Evolutionary conservation across 2,888 invertebrate genomes (phyloP), one percentile per base, ranked within the genome.

Genomic region (Pandemis heparana): DNA sequence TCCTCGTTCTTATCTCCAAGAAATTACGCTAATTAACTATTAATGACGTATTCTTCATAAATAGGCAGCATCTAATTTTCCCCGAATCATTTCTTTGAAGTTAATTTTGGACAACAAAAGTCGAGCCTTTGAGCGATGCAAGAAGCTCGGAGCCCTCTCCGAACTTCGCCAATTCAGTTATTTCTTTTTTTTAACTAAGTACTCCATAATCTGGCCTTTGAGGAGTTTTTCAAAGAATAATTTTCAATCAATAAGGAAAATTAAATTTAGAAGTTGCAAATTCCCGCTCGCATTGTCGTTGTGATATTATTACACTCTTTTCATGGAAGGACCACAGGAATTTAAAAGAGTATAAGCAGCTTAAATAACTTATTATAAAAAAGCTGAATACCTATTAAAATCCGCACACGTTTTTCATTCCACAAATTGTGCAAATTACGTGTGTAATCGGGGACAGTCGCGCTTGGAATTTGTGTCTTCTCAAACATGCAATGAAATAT

Each of bases 121-220:
- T 39, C 41, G n/a, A n/a, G 38, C 65, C 14, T 18, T n/a, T 3
- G 32, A 66, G 12, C 39, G 65, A 39, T 66, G 41, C 65, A 66
- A 53, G 38, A 53, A 53, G 16, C 48, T 18, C 14, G 3, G 7
- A 51, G 18, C 18, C 12, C 18, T 53, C 16, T 51, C n/a, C 5
- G 5, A 41, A 66, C 41, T 66, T 53, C 39, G 18, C 18, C 48
- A 53, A 66, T 66, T 53, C 53, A 53, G 53, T 66, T 66, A 41
- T 53, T 66, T 66, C 53, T 18, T 38, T 65, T 51, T 65, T 53
- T 53, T 53, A 7, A n/a, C 14, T 62, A 43, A 53, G 53, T 18
- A 66, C 61, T n/a, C 41, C 38, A 53, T 66, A 66, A 66, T 66
- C 65, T 66, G 39, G 18, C 62, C 43, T 66, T 66, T 66, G 65